Percentiles rank a stretch among this genome's conserved stretches.
These are phyloP conservation scores for Hydrochoerus hydrochaeris DNA, from an alignment of 2,113 vertebrate species.

Conservation along the genomic window DNA sequence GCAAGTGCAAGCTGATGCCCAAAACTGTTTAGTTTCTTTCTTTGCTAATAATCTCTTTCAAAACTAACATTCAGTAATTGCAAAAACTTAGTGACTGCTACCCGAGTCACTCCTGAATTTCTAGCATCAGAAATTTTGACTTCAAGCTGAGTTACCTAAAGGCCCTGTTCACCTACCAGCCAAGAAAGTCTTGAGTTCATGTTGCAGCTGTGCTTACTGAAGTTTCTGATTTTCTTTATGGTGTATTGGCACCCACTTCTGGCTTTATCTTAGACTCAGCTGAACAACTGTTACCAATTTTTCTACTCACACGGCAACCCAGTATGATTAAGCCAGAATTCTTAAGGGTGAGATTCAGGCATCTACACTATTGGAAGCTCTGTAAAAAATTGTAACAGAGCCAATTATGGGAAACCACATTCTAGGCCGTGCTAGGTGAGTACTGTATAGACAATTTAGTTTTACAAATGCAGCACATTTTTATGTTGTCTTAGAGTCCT, in stretches of 20 bases:
- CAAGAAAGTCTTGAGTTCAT: neutral
- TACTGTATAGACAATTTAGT: slow-evolving; percentile 20
- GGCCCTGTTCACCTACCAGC: neutral
- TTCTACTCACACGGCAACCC: neutral
- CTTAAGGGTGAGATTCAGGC: neutral
- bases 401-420: slow-evolving; percentile 2
- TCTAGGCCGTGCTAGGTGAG: neutral
- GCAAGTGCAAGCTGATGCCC: neutral
- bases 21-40: neutral
- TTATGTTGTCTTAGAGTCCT: neutral
- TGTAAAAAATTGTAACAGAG: neutral
- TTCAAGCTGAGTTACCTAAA: slow-evolving; percentile 3
- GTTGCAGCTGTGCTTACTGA: neutral
- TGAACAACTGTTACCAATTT: neutral
- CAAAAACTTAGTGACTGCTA: neutral
- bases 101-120: neutral
- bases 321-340: slow-evolving; percentile 18
- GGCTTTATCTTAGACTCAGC: neutral
- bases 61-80: neutral
- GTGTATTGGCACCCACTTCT: neutral
- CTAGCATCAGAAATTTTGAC: neutral
- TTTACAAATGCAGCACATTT: neutral
- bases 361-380: slow-evolving; percentile 20
- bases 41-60: neutral
- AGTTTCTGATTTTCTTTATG: slow-evolving; percentile 36